Conservation (phyloP, 92 coral and sea anemone genomes). For the Porites divaricata region DNA sequence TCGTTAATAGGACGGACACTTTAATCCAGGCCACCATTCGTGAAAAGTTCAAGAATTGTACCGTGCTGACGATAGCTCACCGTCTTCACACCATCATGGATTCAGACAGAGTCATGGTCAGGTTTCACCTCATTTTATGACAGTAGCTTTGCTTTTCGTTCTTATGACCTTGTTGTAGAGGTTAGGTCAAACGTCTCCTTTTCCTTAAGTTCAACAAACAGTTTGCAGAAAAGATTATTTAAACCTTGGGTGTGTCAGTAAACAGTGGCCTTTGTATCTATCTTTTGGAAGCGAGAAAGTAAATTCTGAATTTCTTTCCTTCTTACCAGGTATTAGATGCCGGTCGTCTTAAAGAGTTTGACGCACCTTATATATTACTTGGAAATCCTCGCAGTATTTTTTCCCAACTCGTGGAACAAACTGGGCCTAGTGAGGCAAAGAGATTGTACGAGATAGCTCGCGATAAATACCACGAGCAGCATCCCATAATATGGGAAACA, state of each 20-base stretch:
- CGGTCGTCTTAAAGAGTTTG: constrained; percentile 79
- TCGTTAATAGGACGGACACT: constrained; percentile 68
- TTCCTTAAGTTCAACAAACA: too few relatives aligned
- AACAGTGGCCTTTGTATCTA: too few relatives aligned
- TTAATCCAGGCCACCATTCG: constrained; percentile 82
- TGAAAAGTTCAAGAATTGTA: constrained; percentile 83
- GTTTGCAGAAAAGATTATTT: too few relatives aligned
- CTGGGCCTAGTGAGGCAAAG: constrained; percentile 76
- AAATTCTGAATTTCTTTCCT: not conserved
- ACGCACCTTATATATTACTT: constrained; percentile 59
- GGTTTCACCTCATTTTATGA: not conserved
- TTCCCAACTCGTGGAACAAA: constrained; percentile 80
- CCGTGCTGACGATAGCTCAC: constrained; percentile 86
- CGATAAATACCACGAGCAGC: constrained; percentile 46
- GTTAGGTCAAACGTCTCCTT: not conserved
- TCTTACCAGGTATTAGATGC: constrained; percentile 79
- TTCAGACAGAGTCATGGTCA: constrained; percentile 84
- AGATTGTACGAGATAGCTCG: constrained; percentile 82
- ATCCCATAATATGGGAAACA: constrained; percentile 41
- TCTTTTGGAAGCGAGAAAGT: not conserved
- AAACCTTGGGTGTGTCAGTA: too few relatives aligned
- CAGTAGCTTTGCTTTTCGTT: not conserved
- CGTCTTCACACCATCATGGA: constrained; percentile 91
- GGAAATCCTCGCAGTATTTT: constrained; percentile 55
- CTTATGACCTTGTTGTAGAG: not conserved